Conservation (phyloP, 2,888 invertebrate species). For the Hyposoter dolosus region DNA sequence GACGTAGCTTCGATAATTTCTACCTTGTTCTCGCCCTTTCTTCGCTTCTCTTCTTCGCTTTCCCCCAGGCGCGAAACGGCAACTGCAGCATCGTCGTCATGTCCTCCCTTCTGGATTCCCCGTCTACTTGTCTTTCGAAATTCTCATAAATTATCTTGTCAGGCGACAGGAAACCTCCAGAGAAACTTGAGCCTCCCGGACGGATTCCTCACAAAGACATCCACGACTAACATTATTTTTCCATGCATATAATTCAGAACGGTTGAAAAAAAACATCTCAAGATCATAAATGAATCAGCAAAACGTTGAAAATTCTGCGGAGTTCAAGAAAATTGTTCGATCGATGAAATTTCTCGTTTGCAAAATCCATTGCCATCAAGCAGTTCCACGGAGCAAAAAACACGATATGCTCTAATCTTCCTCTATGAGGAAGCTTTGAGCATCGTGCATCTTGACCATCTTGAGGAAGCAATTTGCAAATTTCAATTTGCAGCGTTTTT, state of each 20-base stretch:
- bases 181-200: slow-evolving; percentile 34
- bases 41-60: slow-evolving; percentile 34
- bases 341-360: no score
- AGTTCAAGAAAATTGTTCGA: no score
- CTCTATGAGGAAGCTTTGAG: no score
- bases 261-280: background rate
- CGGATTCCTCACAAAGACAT: background rate
- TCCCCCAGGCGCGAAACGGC: slow-evolving; percentile 23
- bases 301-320: no score
- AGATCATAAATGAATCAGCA: no score
- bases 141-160: slow-evolving; percentile 57
- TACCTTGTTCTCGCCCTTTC: slow-evolving; percentile 50
- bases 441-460: no score
- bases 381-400: no score
- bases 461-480: no score
- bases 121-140: slow-evolving; percentile 15
- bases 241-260: background rate
- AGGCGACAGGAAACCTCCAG: slow-evolving; percentile 33
- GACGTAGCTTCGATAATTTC: slow-evolving; percentile 59
- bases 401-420: no score
- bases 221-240: background rate
- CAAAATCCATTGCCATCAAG: no score
- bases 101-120: slow-evolving; percentile 31
- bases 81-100: slow-evolving; percentile 42
- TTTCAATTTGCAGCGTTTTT: no score